Evolutionary conservation across 2,888 invertebrate species (phyloP), one percentile per base, ranked within the genome.

Genomic region (Drosophila paracracens): DNA sequence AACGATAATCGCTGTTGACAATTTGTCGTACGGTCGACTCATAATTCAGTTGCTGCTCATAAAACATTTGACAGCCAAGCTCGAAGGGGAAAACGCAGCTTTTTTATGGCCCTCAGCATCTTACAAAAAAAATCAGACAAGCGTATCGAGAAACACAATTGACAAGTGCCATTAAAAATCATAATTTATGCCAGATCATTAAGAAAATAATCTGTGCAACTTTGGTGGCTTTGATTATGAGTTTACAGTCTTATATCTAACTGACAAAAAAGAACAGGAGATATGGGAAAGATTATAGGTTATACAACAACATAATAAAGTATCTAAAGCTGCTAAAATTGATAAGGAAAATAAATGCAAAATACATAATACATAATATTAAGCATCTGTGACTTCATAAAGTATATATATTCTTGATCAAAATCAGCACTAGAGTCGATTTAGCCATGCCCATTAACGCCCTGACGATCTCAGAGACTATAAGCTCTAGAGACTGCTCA

Each of bases 1-100:
- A 51, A 56, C 54, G 66, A 70, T 82, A 66, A 82, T 76, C 74
- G 58, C 74, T 64, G 86, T 78, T 86, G 81, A 81, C 78, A 85
- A 88, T 88, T 84, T 83, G 83, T 78, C 69, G 67, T 54, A 29
- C 27, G 46, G 29, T 57, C 35, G 52, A 51, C 16, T 68, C 77
- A 72, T 72, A 72, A 71, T 64, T 80, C 53, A 76, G 66, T 29
- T 48, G 59, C 40, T 53, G 62, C 59, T 62, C 74, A 73, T 67
- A 65, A 46, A 74, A 74, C 70, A 64, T 79, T 70, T 59, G 29
- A 64, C 66, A 64, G 46, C 38, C 27, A 7, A 36, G 6, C 27
- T 8, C 54, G 48, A 60, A 58, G 57, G 58, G 51, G 18, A 56
- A n/a, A 53, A 54, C n/a, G 8, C 38, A 31, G 18, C 27, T 36